Evolutionary conservation across 2,888 invertebrate species (phyloP).

Genomic region (Stratiomys singularior): DNA sequence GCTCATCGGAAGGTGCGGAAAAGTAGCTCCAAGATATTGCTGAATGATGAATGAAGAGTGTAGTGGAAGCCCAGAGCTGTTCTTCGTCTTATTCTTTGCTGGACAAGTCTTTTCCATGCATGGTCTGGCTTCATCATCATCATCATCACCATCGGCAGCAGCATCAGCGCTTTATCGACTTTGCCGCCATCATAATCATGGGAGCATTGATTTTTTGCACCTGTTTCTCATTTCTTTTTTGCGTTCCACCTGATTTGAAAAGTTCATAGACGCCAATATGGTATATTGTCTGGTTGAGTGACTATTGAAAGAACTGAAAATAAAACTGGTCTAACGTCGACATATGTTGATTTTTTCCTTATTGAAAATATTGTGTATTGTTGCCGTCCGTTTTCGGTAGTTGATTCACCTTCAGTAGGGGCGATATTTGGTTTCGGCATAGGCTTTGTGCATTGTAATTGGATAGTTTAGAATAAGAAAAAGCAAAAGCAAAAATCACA

Average conservation of each 20-base stretch:
- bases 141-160: background rate
- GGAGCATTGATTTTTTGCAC: background rate
- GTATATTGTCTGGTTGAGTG: background rate
- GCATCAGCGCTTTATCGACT: background rate
- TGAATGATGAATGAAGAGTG: constrained; percentile 34
- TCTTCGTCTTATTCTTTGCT: background rate
- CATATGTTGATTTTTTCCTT: constrained; percentile 2
- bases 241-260: constrained; percentile 16
- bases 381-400: background rate
- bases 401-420: background rate
- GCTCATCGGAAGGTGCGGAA: constrained; percentile 18
- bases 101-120: background rate
- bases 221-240: background rate
- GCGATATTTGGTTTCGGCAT: no score
- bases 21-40: constrained; percentile 25
- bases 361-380: background rate
- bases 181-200: background rate
- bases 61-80: background rate
- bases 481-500: no score
- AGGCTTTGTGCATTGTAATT: no score
- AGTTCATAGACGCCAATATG: background rate
- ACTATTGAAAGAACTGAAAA: background rate
- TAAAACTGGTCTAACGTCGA: background rate
- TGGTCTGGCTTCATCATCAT: constrained; percentile 21
- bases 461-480: no score